Evolutionary conservation across 2,888 invertebrate species (phyloP), one percentile per base, ranked within the genome.

Genomic region (Sialis fuliginosa): DNA sequence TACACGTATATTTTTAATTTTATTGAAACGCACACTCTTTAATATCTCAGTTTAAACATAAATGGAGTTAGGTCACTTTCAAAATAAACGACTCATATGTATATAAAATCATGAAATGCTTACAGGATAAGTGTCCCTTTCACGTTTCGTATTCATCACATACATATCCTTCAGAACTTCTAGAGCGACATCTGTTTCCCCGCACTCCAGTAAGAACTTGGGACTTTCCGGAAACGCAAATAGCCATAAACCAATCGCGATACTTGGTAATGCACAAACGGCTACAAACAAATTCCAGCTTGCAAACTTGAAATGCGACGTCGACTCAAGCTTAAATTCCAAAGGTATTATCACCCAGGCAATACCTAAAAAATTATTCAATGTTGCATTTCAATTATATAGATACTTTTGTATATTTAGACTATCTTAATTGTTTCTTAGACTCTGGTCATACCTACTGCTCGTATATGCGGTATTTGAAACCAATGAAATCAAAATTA

Each of bases 281-380:
- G 81, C 76, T 34, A 85, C 82, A 63, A 85, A 85, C 61, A 84
- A 71, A 66, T 85, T 84, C 85, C 85, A 85, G 22, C 84, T 84
- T 55, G 79, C 77, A 62, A 81, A 85, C 13, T 74, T 72, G 65
- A 84, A 82, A 44, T 56, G 52, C 22, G 22, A 4, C 2, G 22
- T 22, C 22, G 22, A 22, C 22, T 22, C 67, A 52, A 77, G 72
- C 48, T 73, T 69, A 53, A 79, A 75, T 51, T 74, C 62, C 60
- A 81, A 70, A 1, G 85, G 84, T 57, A 85, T 82, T 60, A 84
- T 79, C 39, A 76, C 70, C 84, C 84, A 85, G 1, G 84, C 85
- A 56, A 84, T 79, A 57, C 78, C 83, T 82, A 61, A 32, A 62
- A 60, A 50, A 39, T 35, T 47, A 46, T 45, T 31, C n/a, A 34